phyloP scores from a whole-genome alignment of 23 tunicate genomes.

The Oikopleura vanhoeffeni region DNA sequence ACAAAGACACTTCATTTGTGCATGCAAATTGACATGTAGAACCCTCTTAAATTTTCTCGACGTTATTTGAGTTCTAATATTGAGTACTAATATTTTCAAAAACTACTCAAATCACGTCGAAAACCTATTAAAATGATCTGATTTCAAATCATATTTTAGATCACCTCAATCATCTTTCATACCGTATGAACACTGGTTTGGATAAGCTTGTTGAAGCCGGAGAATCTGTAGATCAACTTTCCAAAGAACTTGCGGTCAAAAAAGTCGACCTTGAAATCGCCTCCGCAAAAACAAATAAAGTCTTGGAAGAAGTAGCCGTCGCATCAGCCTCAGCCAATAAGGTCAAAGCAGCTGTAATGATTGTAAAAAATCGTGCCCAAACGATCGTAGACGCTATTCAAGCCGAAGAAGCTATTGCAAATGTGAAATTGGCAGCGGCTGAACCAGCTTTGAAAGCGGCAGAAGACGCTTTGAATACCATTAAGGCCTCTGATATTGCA shows the following conservation, averaged over 20 bases:
- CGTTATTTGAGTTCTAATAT: no score
- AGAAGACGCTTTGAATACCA: conserved; percentile 92
- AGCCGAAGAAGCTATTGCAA: conserved; percentile 51
- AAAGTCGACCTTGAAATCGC: conserved; percentile 77
- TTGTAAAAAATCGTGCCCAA: conserved; percentile 92
- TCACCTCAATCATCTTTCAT: conserved; percentile 37
- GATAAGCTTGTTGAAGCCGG: conserved; percentile 94
- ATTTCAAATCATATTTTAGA: no score
- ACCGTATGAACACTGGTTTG: conserved; percentile 92
- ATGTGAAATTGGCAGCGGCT: conserved; percentile 66
- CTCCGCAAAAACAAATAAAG: conserved; percentile 75
- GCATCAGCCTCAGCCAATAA: conserved; percentile 88
- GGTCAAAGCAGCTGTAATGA: conserved; percentile 65
- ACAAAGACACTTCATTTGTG: no score
- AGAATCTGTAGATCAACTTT: conserved; percentile 46
- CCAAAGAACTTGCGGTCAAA: conserved; percentile 80
- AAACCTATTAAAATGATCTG: no score
- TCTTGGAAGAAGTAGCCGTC: conserved; percentile 71
- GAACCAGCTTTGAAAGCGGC: conserved; percentile 89
- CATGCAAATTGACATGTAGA: no score
- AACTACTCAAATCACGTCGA: no score
- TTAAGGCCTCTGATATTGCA: conserved; percentile 96
- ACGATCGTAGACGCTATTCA: conserved; percentile 67
- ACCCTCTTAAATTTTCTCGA: no score
- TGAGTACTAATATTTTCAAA: no score